Percentiles rank a stretch among this genome's conserved stretches.
Evolutionary conservation across 2,797 vertebrate species (phyloP).

Genomic region (Rachycentron canadum): DNA sequence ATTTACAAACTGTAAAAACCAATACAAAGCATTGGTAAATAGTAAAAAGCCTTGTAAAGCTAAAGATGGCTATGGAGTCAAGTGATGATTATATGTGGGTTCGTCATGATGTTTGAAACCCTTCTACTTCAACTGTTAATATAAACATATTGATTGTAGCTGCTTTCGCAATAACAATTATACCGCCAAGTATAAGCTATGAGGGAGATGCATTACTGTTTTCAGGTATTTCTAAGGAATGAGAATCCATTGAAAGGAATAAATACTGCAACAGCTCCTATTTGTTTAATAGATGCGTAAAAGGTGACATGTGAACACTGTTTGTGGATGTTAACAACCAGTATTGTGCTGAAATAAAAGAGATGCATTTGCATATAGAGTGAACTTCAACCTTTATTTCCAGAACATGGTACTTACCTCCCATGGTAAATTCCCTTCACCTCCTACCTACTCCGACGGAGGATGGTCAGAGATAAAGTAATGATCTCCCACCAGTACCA

Average conservation of each 20-base stretch:
- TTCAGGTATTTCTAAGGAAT: neutral
- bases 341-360: constrained; percentile 40
- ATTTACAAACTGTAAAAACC: neutral
- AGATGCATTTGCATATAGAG: constrained; percentile 51
- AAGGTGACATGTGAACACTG: constrained; percentile 37
- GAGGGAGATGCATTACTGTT: neutral
- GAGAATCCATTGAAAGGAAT: constrained; percentile 22
- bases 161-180: neutral
- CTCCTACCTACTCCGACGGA: constrained; percentile 46
- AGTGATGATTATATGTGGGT: neutral
- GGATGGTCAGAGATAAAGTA: constrained; percentile 64
- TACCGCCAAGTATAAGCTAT: neutral
- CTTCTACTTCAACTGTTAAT: neutral
- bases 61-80: neutral
- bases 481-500: constrained; percentile 65
- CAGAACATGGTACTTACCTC: constrained; percentile 34
- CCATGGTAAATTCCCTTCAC: constrained; percentile 46
- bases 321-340: constrained; percentile 23
- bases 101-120: too few species aligned
- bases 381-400: constrained; percentile 58
- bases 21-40: neutral
- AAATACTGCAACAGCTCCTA: constrained; percentile 13
- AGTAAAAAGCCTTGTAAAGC: neutral
- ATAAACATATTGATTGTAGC: neutral
- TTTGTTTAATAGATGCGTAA: constrained; percentile 21